Evolutionary conservation across 2,113 vertebrate species (phyloP), one percentile per base, ranked within the genome.

Genomic region (Phocoena phocoena): DNA sequence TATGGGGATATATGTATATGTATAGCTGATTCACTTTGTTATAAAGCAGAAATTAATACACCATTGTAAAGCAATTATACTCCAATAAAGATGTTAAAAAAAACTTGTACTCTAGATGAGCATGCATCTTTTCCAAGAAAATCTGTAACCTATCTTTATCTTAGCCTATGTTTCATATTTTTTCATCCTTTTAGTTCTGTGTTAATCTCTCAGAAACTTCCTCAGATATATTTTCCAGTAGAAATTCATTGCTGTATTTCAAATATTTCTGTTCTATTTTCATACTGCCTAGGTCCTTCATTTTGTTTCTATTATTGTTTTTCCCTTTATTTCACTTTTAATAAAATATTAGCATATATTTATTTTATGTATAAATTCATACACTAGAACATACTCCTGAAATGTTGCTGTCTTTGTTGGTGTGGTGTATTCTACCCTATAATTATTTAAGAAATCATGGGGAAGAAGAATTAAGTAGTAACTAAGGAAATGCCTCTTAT

Each of bases 401-500:
- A 65, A 67, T 89, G 10, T 53, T 93, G 0, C 44, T 62, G 3
- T 60, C 38, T 50, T n/a, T 94, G 65, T 71, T 36, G 84, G 12
- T 41, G 20, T 33, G 21, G 41, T 31, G n/a, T 87, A 83, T 55
- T 5, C 13, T 94, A 96, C 8, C 4, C 10, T 53, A 63, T 65
- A 77, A 80, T 83, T n/a, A 33, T n/a, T 21, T n/a, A 28, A 97
- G 92, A 96, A 58, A 58, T 93, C 79, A 96, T 73, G 94, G 81
- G 18, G 97, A 96, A 41, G 25, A 74, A 88, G 6, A 44, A 58
- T 97, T 96, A 5, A 96, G 60, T 25, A 98, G 96, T 5, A 98
- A 82, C 25, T 98, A 83, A 62, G 96, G 47, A 88, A 96, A 23
- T 0, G 73, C 15, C 20, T 95, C 89, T 97, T 97, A 98, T 96